Evolutionary conservation across 2,797 vertebrate genomes (phyloP).

Genomic region (Malurus splendens): DNA sequence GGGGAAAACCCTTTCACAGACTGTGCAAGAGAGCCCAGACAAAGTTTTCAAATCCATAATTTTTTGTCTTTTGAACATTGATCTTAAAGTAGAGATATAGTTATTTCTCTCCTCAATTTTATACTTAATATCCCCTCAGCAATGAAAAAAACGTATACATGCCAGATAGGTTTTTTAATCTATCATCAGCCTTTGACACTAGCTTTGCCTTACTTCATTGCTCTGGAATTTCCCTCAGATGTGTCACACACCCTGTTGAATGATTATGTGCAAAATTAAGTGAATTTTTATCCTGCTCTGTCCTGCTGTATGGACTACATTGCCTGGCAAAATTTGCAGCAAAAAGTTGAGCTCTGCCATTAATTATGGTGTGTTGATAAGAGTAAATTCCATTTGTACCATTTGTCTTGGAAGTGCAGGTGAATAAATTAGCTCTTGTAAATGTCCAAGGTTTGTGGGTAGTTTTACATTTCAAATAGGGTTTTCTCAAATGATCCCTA

Average conservation of each 20-base stretch:
- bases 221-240: not conserved
- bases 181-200: not conserved
- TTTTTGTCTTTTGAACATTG: not conserved
- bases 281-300: not conserved
- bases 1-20: not conserved
- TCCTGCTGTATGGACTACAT: not conserved
- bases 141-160: rapidly evolving
- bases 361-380: not conserved
- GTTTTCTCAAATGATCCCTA: not conserved
- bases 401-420: not conserved
- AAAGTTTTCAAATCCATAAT: not conserved
- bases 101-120: not conserved
- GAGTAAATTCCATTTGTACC: not conserved
- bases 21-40: not conserved
- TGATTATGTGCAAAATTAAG: not conserved
- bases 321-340: not conserved
- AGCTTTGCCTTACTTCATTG: not conserved
- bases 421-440: not conserved
- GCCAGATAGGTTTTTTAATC: not conserved
- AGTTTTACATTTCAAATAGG: not conserved
- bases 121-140: not conserved
- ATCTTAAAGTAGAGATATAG: not conserved
- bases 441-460: not conserved
- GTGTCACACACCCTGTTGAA: not conserved
- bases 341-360: not conserved